Conservation (phyloP, 2,888 invertebrate species). For the Chrysodeixis includens region DNA sequence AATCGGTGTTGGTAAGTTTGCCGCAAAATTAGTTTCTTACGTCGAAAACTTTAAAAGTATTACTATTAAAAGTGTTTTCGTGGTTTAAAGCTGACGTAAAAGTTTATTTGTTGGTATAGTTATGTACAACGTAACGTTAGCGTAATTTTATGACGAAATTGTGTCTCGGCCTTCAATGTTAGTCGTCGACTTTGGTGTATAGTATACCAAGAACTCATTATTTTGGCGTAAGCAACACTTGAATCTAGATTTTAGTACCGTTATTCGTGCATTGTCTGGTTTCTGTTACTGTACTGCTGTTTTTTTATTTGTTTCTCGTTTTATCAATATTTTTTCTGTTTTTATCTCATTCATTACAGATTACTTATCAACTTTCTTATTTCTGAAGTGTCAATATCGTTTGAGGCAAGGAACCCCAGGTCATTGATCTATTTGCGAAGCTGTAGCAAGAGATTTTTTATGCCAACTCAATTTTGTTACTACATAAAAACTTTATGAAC, state of each 20-base stretch:
- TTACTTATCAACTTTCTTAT: constrained; percentile 50
- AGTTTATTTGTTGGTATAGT: constrained; percentile 5
- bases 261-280: constrained; percentile 19
- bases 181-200: constrained; percentile 15
- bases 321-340: constrained; percentile 31
- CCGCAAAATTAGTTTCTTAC: constrained; percentile 55
- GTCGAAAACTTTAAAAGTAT: constrained; percentile 32
- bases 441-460: constrained; percentile 51
- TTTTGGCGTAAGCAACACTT: not conserved
- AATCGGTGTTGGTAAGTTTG: constrained; percentile 56
- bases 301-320: constrained; percentile 33
- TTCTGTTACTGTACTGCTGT: constrained; percentile 30
- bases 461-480: constrained; percentile 43
- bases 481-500: constrained; percentile 42
- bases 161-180: constrained; percentile 26
- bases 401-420: constrained; percentile 43
- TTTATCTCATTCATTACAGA: constrained; percentile 53
- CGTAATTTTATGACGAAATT: constrained; percentile 22
- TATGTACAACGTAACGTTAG: constrained; percentile 20
- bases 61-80: constrained; percentile 18
- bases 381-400: constrained; percentile 45
- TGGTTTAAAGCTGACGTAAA: constrained; percentile 27
- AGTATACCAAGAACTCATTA: not conserved
- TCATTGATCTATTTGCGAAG: constrained; percentile 65
- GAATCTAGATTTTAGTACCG: constrained; percentile 29